These are phyloP conservation scores for Erpornis zantholeuca DNA, from an alignment of 2,113 vertebrate genomes.

Conservation along the genomic window DNA sequence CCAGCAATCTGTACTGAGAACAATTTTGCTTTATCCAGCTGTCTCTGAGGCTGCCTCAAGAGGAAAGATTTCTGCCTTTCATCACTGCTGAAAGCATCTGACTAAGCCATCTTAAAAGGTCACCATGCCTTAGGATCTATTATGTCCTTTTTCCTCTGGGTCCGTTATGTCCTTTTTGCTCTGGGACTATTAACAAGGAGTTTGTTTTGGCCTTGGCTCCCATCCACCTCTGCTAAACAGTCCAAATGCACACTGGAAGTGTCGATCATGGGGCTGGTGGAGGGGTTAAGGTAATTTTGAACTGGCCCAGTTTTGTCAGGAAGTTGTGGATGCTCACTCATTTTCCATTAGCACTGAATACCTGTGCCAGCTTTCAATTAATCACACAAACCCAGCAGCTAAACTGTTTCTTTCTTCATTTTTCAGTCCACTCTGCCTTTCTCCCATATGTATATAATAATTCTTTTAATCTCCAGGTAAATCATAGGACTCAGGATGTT, in stretches of 20 bases:
- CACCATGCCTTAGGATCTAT: not conserved
- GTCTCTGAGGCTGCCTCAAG: not conserved
- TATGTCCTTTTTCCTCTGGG: not conserved
- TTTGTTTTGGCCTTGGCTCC: not conserved
- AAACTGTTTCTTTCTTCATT: not conserved
- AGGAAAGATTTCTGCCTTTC: slow-evolving; percentile 1
- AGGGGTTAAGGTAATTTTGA: not conserved
- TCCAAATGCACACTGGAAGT: not conserved
- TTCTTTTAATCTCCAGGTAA: not conserved
- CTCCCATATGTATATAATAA: not conserved
- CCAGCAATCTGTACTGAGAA: not conserved
- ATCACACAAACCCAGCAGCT: not conserved
- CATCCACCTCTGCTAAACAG: not conserved
- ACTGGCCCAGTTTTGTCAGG: not conserved
- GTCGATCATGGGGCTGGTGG: fast-evolving
- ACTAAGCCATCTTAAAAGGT: slow-evolving; percentile 1
- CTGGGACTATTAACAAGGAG: not conserved
- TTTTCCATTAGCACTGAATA: not conserved
- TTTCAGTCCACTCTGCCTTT: not conserved
- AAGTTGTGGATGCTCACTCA: not conserved
- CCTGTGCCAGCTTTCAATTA: not conserved
- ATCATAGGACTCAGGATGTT: not conserved
- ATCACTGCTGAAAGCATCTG: slow-evolving; percentile 18
- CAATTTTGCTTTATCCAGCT: not conserved
- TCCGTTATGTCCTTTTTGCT: not conserved